phyloP scores from a whole-genome alignment of 2,888 invertebrate genomes.

The Cantharis lateralis region DNA sequence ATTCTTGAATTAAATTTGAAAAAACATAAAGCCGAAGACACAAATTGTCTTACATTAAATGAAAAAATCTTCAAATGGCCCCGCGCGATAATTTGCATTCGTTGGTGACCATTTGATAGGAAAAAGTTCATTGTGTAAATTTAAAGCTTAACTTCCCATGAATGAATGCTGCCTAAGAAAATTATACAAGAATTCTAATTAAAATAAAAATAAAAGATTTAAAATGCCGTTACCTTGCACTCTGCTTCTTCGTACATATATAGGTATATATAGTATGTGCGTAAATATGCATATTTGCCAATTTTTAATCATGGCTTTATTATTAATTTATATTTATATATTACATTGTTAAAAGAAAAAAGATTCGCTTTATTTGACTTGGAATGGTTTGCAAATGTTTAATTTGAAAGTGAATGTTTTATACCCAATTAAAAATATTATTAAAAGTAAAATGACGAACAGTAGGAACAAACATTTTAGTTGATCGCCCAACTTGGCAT shows the following conservation, averaged over 20 bases:
- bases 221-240: slow-evolving; percentile 26
- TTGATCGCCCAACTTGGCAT: neutral
- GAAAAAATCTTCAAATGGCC: neutral
- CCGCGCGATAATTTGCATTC: neutral
- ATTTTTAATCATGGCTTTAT: neutral
- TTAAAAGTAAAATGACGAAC: neutral
- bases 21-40: neutral
- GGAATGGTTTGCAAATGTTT: neutral
- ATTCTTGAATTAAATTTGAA: slow-evolving; percentile 29
- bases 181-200: slow-evolving; percentile 25
- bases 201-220: slow-evolving; percentile 17
- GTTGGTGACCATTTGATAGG: neutral
- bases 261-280: slow-evolving; percentile 13
- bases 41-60: neutral
- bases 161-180: slow-evolving; percentile 8
- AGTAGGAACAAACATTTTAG: neutral
- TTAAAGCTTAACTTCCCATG: neutral
- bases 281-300: neutral
- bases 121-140: neutral
- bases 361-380: neutral
- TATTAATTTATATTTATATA: neutral
- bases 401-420: neutral
- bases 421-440: neutral
- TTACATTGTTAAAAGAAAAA: neutral
- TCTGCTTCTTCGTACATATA: slow-evolving; percentile 13